phyloP scores from a whole-genome alignment of 2,888 invertebrate species.

The Ophion slaviceki region DNA sequence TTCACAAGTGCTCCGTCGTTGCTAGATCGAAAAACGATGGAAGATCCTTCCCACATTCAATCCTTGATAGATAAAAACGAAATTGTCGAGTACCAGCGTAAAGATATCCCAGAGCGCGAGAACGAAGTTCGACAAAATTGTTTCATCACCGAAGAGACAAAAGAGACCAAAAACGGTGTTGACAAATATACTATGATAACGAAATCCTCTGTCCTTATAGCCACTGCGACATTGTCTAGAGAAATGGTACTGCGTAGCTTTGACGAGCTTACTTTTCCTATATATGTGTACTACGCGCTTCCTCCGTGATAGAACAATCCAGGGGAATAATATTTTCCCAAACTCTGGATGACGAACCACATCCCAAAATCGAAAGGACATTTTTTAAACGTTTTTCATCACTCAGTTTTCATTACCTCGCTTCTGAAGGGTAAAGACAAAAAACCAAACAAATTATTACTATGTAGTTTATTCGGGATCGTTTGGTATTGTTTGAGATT shows the following conservation, averaged over 20 bases:
- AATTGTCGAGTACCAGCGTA: not conserved
- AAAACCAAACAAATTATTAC: too few relatives aligned
- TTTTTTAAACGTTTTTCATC: too few relatives aligned
- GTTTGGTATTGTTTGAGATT: too few relatives aligned
- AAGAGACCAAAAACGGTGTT: not conserved
- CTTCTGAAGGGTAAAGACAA: too few relatives aligned
- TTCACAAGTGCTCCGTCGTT: not conserved
- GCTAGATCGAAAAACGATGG: not conserved
- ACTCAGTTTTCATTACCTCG: too few relatives aligned
- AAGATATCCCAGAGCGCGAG: not conserved
- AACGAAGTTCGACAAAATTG: not conserved
- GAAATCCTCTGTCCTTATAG: not conserved
- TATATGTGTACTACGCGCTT: too few relatives aligned
- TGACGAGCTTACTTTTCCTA: too few relatives aligned
- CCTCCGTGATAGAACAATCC: too few relatives aligned
- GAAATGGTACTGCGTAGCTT: conserved; percentile 19
- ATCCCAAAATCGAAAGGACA: too few relatives aligned
- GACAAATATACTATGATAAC: not conserved
- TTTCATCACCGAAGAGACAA: not conserved
- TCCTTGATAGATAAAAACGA: not conserved
- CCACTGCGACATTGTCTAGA: not conserved
- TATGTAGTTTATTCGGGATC: too few relatives aligned
- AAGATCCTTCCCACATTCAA: not conserved
- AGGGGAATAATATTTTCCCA: too few relatives aligned
- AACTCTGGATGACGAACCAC: too few relatives aligned